phyloP scores from a whole-genome alignment of 2,797 vertebrate species.

The Chaunax sp. region DNA sequence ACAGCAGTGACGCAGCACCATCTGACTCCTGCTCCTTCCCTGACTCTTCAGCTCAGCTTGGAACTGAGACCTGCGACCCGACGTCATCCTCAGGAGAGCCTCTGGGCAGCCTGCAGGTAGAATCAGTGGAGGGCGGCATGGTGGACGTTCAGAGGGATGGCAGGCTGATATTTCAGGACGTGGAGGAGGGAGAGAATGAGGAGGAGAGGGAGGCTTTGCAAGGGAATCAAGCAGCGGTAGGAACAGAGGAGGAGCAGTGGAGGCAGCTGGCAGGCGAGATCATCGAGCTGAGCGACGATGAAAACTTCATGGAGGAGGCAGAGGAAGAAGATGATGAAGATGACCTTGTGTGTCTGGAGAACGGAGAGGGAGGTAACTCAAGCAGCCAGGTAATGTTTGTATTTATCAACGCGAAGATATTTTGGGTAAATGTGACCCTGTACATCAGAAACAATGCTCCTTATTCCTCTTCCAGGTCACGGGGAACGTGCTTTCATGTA shows the following conservation, averaged over 20 bases:
- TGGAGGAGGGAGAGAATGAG: constrained; percentile 75
- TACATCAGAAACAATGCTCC: not conserved
- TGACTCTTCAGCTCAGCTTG: constrained; percentile 72
- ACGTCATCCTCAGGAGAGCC: constrained; percentile 79
- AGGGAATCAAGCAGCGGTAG: constrained; percentile 41
- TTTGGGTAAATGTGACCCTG: not conserved
- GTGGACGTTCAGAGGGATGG: constrained; percentile 81
- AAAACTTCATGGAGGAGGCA: constrained; percentile 91
- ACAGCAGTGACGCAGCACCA: not conserved
- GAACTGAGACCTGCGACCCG: constrained; percentile 61
- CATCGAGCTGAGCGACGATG: constrained; percentile 87
- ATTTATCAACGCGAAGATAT: not conserved
- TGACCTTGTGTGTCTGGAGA: constrained; percentile 92
- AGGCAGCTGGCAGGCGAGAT: constrained; percentile 77
- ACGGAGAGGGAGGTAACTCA: constrained; percentile 83
- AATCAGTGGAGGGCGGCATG: constrained; percentile 50
- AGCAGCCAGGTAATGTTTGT: constrained; percentile 59
- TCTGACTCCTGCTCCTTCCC: constrained; percentile 72
- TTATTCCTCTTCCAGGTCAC: constrained; percentile 52
- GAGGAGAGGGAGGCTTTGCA: constrained; percentile 50
- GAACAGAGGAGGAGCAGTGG: constrained; percentile 76
- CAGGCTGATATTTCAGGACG: constrained; percentile 75
- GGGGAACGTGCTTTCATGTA: constrained; percentile 79
- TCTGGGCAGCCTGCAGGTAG: constrained; percentile 60
- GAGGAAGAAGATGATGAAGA: constrained; percentile 90